A percentile compares a stretch with the other conserved stretches of the same genome.
phyloP scores from a whole-genome alignment of 2,888 invertebrate genomes.

The Serrognathus titanus region DNA sequence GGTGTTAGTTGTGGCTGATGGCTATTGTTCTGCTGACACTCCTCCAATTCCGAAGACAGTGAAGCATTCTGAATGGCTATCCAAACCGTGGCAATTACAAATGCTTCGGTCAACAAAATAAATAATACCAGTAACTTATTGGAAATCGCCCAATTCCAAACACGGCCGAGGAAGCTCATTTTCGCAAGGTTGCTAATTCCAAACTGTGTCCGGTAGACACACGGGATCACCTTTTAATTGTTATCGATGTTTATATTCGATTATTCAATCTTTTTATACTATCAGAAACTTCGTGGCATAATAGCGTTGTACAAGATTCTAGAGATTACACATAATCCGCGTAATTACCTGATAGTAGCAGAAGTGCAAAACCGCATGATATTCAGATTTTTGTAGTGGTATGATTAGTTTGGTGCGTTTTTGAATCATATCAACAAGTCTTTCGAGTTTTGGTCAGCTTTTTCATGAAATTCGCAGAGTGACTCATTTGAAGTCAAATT shows the following conservation, averaged over 20 bases:
- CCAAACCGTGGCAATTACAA: slow-evolving; percentile 55
- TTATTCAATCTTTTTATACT: not conserved
- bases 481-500: no score
- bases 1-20: slow-evolving; percentile 6
- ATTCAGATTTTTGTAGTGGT: no score
- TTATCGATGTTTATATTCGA: not conserved
- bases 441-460: no score
- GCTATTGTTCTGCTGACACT: slow-evolving; percentile 11
- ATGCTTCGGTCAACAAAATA: slow-evolving; percentile 42
- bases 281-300: no score
- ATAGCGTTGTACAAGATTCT: no score
- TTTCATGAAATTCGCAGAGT: no score
- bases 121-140: slow-evolving; percentile 48
- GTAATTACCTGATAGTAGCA: no score
- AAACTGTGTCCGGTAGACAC: not conserved
- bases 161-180: slow-evolving; percentile 17
- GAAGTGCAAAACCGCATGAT: no score
- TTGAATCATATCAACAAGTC: no score
- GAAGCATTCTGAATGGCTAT: slow-evolving; percentile 50
- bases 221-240: not conserved
- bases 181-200: not conserved
- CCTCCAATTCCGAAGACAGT: slow-evolving; percentile 29
- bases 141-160: slow-evolving; percentile 28
- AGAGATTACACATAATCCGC: no score
- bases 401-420: no score